Evolutionary conservation across 2,797 vertebrate species (phyloP), one percentile per base, ranked within the genome.

Genomic region (Tauraco hartlaubi): DNA sequence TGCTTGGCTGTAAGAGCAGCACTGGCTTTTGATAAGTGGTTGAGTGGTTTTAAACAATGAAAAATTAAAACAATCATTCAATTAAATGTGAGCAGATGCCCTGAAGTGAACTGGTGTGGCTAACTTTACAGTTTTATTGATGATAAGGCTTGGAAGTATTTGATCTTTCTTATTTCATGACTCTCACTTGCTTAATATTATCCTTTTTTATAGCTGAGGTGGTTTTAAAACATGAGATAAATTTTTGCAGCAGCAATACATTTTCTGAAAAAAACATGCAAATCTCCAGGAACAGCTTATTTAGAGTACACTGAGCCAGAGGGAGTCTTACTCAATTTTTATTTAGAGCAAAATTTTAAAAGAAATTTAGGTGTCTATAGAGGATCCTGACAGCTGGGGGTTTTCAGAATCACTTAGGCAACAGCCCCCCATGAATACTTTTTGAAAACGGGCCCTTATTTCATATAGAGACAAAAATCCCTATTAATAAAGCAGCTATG

Each of bases 61-160:
- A 97, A 97, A 95, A 97, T 96, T 97, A 96, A 96, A 96, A 91
- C 76, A 94, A 69, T 95, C 85, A 85, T 96, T 96, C 91, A 96
- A 94, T 97, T 96, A 97, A 90, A 79, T 92, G 85, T 86, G 90
- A 95, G 71, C 91, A 88, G 90, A 88, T 95, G 96, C 91, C 91
- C 95, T 71, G 63, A 95, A 95, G 94, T 87, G 91, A 94, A 93
- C 91, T 62, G 85, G 66, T 86, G 82, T 86, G 91, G 91, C 94
- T 89, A 86, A 73, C 84, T 93, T 92, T 90, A 51, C 88, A 86
- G 77, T 67, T 88, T 94, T 94, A 95, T 95, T 95, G 94, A 97
- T 92, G 79, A 88, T 85, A 94, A 90, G 37, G 12, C 91, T 88
- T 86, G 71, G 64, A 90, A 95, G 74, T 58, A 62, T 77, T 94